Percentiles rank a stretch among this genome's conserved stretches.
These are phyloP conservation scores for Esperia sulphurella DNA, from an alignment of 2,888 invertebrate species.

Conservation along the genomic window DNA sequence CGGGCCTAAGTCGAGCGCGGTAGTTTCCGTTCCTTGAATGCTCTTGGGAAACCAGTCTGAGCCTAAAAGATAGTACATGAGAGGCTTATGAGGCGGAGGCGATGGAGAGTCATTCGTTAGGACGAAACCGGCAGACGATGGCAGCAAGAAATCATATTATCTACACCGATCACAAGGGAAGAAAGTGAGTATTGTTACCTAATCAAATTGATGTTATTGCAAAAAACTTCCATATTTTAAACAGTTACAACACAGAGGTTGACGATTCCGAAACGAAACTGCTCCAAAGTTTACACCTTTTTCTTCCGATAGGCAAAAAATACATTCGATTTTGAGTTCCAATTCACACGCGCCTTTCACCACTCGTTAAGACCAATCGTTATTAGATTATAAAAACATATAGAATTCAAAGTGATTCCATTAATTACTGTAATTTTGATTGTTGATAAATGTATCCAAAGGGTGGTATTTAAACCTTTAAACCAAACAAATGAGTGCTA, in stretches of 20 bases:
- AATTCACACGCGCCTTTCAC: too few species aligned
- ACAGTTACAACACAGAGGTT: background rate
- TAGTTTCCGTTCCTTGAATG: constrained; percentile 25
- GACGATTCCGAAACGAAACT: too few species aligned
- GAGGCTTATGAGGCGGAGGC: constrained; percentile 5
- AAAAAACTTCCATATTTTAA: background rate
- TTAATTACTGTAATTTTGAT: constrained; percentile 37
- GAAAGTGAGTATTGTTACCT: constrained; percentile 60
- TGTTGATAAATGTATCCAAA: constrained; percentile 48
- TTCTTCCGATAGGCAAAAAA: background rate
- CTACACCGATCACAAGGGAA: constrained; percentile 74
- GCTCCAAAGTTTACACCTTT: background rate
- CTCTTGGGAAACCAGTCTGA: constrained; percentile 3
- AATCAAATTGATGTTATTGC: background rate
- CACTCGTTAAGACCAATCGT: background rate
- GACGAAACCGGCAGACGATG: constrained; percentile 51
- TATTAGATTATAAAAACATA: background rate
- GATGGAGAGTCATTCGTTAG: constrained; percentile 64
- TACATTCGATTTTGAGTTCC: background rate
- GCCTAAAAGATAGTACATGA: too few species aligned
- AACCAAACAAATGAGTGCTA: constrained; percentile 75
- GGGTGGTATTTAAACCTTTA: constrained; percentile 56
- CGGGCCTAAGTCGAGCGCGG: constrained; percentile 7
- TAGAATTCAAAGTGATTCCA: constrained; percentile 20
- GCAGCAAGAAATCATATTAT: constrained; percentile 73